Evolutionary conservation across 1,140 invertebrate genomes (phyloP).

Genomic region (Meteorus sp.): DNA sequence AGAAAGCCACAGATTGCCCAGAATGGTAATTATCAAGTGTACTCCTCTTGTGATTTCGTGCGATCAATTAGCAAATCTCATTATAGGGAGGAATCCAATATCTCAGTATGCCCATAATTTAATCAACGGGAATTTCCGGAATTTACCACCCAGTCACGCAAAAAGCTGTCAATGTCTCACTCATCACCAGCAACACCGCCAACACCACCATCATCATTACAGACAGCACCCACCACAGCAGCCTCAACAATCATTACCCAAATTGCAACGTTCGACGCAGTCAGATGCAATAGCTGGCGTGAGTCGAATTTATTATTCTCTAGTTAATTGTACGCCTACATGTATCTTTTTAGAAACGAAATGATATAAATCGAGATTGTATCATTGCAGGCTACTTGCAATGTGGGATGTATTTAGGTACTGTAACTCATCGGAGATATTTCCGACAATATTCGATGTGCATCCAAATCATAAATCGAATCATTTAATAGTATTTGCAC

Average conservation of each 20-base stretch:
- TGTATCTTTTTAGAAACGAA: constrained; percentile 1
- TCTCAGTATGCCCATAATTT: constrained; percentile 43
- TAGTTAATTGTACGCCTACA: constrained; percentile 1
- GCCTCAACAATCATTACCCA: constrained; percentile 21
- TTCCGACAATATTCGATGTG: constrained; percentile 2
- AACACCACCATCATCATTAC: constrained; percentile 23
- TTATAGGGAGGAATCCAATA: constrained; percentile 10
- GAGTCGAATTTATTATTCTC: constrained; percentile 27
- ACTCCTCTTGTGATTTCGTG: constrained; percentile 13
- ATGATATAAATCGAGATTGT: constrained; percentile 38
- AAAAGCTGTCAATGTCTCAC: constrained; percentile 52
- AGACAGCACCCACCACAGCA: background rate
- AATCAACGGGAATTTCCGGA: constrained; percentile 37
- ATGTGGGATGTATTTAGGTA: constrained; percentile 57
- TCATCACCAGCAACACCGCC: constrained; percentile 39
- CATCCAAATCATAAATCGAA: constrained; percentile 3
- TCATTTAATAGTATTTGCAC: background rate
- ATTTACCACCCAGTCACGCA: constrained; percentile 34
- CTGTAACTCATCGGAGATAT: constrained; percentile 36
- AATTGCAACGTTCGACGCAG: constrained; percentile 49
- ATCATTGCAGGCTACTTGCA: constrained; percentile 55
- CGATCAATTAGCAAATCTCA: background rate
- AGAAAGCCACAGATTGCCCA: constrained; percentile 29
- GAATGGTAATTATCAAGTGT: constrained; percentile 27
- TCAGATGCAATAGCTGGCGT: constrained; percentile 46